These are phyloP conservation scores for Casuarius casuarius DNA, from an alignment of 2,113 vertebrate genomes.

Conservation along the genomic window DNA sequence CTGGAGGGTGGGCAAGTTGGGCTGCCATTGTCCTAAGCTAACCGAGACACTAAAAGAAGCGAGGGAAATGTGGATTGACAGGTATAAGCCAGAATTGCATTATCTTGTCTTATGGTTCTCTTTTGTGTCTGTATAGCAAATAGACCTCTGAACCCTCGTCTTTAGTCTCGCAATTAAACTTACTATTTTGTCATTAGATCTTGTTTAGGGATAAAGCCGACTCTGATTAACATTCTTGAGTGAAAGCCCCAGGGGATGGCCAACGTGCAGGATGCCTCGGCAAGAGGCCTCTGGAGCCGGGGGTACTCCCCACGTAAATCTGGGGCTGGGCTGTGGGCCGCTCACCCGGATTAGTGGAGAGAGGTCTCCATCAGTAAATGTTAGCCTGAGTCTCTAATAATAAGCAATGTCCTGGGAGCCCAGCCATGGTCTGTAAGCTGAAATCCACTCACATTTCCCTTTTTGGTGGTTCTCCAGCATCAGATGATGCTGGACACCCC, in stretches of 20 bases:
- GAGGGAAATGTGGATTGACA: background rate
- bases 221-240: background rate
- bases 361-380: rapidly evolving
- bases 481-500: background rate
- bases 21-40: background rate
- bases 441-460: background rate
- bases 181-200: background rate
- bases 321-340: background rate
- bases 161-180: background rate
- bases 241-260: background rate
- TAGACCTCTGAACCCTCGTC: background rate
- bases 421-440: rapidly evolving
- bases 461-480: background rate
- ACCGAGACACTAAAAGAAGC: background rate
- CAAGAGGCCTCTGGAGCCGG: background rate
- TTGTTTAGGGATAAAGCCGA: background rate
- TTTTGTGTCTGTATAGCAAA: background rate
- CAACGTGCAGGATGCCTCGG: rapidly evolving
- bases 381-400: background rate
- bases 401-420: background rate
- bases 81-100: background rate
- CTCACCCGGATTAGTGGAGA: background rate
- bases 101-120: background rate
- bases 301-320: background rate
- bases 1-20: background rate